Percentiles rank a stretch among this genome's conserved stretches.
Conservation (phyloP, 2,797 vertebrate species). For the Orestias chungarensis region DNA sequence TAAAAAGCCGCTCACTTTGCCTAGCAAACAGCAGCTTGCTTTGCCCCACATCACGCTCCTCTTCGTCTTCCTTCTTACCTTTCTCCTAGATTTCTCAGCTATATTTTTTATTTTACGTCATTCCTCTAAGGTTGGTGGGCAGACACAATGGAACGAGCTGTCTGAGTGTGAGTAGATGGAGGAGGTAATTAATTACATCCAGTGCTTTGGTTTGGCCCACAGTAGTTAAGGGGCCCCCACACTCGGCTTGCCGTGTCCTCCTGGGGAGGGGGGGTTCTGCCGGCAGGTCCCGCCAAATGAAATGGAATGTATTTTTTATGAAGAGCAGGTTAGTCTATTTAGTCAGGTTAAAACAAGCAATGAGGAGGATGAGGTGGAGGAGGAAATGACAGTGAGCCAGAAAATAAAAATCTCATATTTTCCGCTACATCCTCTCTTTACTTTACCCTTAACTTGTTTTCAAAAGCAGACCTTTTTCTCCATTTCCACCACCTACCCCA, state of each 20-base stretch:
- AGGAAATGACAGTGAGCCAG: constrained; percentile 59
- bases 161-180: neutral
- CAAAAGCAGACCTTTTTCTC: constrained; percentile 40
- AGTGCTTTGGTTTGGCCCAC: constrained; percentile 68
- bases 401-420: constrained; percentile 49
- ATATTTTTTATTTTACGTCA: constrained; percentile 17
- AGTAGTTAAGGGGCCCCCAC: constrained; percentile 55
- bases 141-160: constrained; percentile 16
- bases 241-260: constrained; percentile 54
- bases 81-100: constrained; percentile 3
- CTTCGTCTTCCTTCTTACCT: constrained; percentile 34
- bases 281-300: constrained; percentile 71
- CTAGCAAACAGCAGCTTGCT: constrained; percentile 45
- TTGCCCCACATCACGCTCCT: constrained; percentile 3
- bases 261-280: constrained; percentile 34
- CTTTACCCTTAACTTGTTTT: constrained; percentile 53
- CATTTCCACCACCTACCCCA: constrained; percentile 24
- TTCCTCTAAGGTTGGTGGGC: constrained; percentile 28
- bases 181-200: constrained; percentile 80
- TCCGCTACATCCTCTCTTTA: constrained; percentile 32
- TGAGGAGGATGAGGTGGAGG: constrained; percentile 46
- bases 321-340: constrained; percentile 80
- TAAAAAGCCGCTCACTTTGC: constrained; percentile 72
- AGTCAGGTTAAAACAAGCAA: constrained; percentile 76
- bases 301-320: constrained; percentile 79